phyloP scores from a whole-genome alignment of 2,888 invertebrate genomes.

The Pemphredon lugubris region DNA sequence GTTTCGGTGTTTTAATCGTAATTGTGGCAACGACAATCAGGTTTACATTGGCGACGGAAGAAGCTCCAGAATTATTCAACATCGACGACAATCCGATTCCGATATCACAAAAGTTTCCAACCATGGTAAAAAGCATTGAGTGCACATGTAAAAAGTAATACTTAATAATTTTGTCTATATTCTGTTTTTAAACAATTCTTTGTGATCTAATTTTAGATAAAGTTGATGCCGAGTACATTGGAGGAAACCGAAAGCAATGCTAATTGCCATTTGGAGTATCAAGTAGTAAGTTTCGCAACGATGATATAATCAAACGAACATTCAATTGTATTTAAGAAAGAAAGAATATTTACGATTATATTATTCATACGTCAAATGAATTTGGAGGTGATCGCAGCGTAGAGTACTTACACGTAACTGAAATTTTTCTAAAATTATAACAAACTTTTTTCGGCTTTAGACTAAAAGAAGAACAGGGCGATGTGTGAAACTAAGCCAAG shows the following conservation, averaged over 20 bases:
- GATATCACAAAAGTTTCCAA: slow-evolving; percentile 11
- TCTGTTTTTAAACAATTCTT: background rate
- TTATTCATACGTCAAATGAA: no score
- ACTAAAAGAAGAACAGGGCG: slow-evolving; percentile 70
- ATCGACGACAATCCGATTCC: slow-evolving; percentile 18
- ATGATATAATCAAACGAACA: background rate
- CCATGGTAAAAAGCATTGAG: slow-evolving; percentile 19
- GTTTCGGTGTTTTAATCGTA: slow-evolving; percentile 6
- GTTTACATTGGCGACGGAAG: background rate
- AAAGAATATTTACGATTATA: background rate
- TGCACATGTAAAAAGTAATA: background rate
- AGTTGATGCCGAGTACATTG: slow-evolving; percentile 10
- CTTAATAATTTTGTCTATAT: background rate
- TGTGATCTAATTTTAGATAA: slow-evolving; percentile 18
- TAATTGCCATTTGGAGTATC: slow-evolving; percentile 39
- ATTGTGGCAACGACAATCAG: background rate
- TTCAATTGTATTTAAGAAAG: background rate
- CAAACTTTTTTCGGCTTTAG: slow-evolving; percentile 12
- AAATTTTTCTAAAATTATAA: background rate
- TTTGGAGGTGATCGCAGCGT: no score
- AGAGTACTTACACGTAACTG: background rate
- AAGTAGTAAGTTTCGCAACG: slow-evolving; percentile 26
- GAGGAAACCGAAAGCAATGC: background rate
- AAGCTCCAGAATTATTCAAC: slow-evolving; percentile 13
- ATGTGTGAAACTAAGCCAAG: slow-evolving; percentile 79